Evolutionary conservation across 2,797 vertebrate species (phyloP), one percentile per base, ranked within the genome.

Genomic region (Hydrolagus colliei): DNA sequence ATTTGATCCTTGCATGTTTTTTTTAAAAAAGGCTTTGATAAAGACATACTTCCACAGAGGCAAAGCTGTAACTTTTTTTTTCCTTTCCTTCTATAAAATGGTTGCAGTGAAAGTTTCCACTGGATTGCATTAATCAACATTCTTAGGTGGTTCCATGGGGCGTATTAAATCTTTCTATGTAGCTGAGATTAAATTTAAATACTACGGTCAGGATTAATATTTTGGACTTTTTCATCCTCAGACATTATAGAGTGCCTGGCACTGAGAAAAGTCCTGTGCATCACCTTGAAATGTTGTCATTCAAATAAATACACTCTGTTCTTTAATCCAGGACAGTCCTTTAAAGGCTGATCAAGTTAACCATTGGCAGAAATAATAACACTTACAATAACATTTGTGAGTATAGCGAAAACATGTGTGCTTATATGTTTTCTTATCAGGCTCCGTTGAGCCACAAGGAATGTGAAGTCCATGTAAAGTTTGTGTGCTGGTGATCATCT

Each of bases 401-500:
- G 12, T 18, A 7, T 32, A 8, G 61, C 2, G 62, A 0, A 16
- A 10, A 2, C 67, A 65, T 35, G 22, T 65, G 22, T 4, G 5
- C 12, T 67, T 20, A 22, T 5, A 27, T 16, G 11, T 82, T 35
- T 41, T 68, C 79, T 10, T 8, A 65, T 65, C 12, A 20, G 20
- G 18, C 77, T 80, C 12, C 20, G 27, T 35, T 13, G 12, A 82
- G 14, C 32, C 79, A 84, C 20, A 20, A 84, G 79, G 90, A 89
- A 86, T 90, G 72, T 90, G 86, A 89, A 91, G 86, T 89, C 93
- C 89, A 0, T 91, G 86, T 67, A 92, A 92, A 91, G 91, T 86
- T 87, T 91, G 89, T 93, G 87, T 88, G 87, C 90, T 86, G 89
- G 88, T 93, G 86, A 92, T 87, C 91, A 91, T 87, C 92, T 75